Base-by-base conservation (phyloP, 2,797 vertebrate species). In the Austrolebias charrua region DNA sequence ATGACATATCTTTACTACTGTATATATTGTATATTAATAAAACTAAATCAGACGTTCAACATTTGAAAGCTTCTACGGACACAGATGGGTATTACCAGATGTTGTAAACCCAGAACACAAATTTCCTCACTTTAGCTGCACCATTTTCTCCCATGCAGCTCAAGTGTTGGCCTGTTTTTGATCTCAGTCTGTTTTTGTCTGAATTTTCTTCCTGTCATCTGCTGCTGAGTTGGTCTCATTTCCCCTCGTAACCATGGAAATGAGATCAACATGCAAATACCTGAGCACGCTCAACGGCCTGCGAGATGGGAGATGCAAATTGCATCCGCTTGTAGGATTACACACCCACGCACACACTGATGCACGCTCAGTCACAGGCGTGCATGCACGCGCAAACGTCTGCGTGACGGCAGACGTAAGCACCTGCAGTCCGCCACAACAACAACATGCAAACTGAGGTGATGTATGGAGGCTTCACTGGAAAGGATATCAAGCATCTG, bases 241-340 rank as follows among this genome's bases (percentile, higher is more conserved):
- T 80, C 73, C 78, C 54, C 65, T 59, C 0, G 78, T 89, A 63
- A 84, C 85, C 85, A 89, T 88, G 81, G 79, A 73, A 85, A 88
- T 78, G 63, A 75, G 79, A 87, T 85, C 84, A 82, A 84, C 84
- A 91, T 89, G 87, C 87, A 88, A 90, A 91, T 89, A 85, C 85
- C 83, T 86, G 75, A 83, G 73, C 77, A 73, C n/a, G 20, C 73
- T 75, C 48, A 44, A 31, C 75, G 71, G 71, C 77, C 53, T 58
- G 63, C 56, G 55, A 43, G 73, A 85, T 74, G 65, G 74, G 63
- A 77, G 73, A 89, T 90, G 87, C 86, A 90, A 90, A 90, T 86
- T 56, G 56, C 55, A 55, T 75, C 78, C 60, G 71, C 70, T 75
- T 63, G 66, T 66, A 79, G 62, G 73, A 78, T 73, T 63, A 80